Evolutionary conservation across 2,888 invertebrate genomes (phyloP), one percentile per base, ranked within the genome.

Genomic region (Drosophila limbata): DNA sequence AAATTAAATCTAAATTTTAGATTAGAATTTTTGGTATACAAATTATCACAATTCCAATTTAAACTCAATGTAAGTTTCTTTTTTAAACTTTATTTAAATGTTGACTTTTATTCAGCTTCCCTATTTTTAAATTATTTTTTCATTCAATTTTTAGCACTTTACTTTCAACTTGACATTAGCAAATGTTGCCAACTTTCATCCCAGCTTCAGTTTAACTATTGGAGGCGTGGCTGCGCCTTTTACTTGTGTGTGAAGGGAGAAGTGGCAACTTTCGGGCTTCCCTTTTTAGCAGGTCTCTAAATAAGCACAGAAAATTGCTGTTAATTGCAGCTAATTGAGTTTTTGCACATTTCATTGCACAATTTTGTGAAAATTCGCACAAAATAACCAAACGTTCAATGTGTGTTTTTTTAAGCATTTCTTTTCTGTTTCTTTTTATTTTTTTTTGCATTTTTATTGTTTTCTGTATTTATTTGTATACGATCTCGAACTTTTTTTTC

Each of bases 311-410:
- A 50, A 52, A 81, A 77, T 83, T 79, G 71, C 59, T 69, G 83
- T 82, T 84, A 84, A 84, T 89, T 84, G 70, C 77, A 65, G 74
- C 84, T 84, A 84, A 84, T 84, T 89, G 72, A 62, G 47, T 51
- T 77, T 81, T 87, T 79, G 84, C 73, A 81, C 89, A 84, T 81
- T 77, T 84, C 84, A 84, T 79, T 84, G 83, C 65, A 73, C 59
- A 55, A 70, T 66, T 88, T 72, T 68, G 84, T 59, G 79, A 86
- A 82, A 84, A 84, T 64, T 84, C 87, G 66, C 84, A 84, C 84
- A 87, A 84, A 84, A 87, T 84, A 84, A 74, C 76, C 76, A 78
- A 78, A 84, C 57, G 40, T 15, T n/a, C 33, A 11, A 50, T 33
- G n/a, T 57, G 57, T 52, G 39, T 45, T 37, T 62, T n/a, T 40